Evolutionary conservation across 2,797 vertebrate species (phyloP).

Genomic region (Lycodopsis pacificus): DNA sequence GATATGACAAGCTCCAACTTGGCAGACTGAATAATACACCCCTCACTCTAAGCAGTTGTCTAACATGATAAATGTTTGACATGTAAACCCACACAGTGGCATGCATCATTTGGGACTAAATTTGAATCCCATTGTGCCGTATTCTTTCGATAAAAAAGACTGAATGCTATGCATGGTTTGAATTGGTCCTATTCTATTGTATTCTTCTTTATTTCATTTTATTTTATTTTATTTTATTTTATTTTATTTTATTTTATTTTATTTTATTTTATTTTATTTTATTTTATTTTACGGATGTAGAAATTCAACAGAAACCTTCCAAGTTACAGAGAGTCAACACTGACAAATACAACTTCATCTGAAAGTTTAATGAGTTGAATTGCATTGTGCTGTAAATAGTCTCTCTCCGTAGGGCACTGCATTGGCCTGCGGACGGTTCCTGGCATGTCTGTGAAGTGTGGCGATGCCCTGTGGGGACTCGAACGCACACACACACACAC

Average conservation of each 20-base stretch:
- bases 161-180: conserved; percentile 1
- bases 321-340: conserved; percentile 68
- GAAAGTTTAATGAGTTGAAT: conserved; percentile 81
- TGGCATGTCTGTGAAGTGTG: conserved; percentile 80
- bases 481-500: conserved; percentile 38
- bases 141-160: conserved; percentile 4
- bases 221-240: too few relatives aligned
- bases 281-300: conserved; percentile 7
- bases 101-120: not conserved
- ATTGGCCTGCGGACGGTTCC: conserved; percentile 81
- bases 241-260: too few relatives aligned
- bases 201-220: too few relatives aligned
- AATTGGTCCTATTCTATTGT: conserved; percentile 1
- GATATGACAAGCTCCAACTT: conserved; percentile 36
- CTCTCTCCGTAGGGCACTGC: conserved; percentile 77
- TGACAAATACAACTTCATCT: conserved; percentile 68
- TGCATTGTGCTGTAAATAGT: conserved; percentile 83
- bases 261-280: too few relatives aligned
- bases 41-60: conserved; percentile 22
- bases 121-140: conserved; percentile 3
- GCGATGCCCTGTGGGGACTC: conserved; percentile 81
- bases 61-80: conserved; percentile 44
- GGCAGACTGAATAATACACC: conserved; percentile 29
- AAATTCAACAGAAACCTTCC: conserved; percentile 50
- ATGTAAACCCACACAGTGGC: conserved; percentile 27